phyloP scores from a whole-genome alignment of 2,888 invertebrate species.

The Exephanes ischioxanthus region DNA sequence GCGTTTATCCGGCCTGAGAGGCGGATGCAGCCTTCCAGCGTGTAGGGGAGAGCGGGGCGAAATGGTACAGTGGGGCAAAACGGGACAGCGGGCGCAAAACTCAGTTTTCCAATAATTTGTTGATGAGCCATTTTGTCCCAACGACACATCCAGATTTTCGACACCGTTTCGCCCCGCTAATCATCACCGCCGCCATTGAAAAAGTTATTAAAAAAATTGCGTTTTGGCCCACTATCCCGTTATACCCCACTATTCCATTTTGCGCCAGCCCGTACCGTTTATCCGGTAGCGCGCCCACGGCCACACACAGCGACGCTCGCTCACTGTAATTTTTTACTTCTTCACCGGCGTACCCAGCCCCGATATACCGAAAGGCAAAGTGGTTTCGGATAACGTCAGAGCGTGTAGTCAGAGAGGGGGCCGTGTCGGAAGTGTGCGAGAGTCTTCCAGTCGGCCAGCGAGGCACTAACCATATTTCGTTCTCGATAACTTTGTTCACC shows the following conservation, averaged over 20 bases:
- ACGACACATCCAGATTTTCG: no score
- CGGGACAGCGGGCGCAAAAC: no score
- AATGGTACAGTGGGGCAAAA: no score
- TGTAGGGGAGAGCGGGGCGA: neutral
- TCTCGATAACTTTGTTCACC: constrained; percentile 68
- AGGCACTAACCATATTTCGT: constrained; percentile 68
- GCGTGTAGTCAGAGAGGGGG: constrained; percentile 17
- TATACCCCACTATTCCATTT: no score
- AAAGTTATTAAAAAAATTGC: no score
- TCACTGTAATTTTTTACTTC: constrained; percentile 17
- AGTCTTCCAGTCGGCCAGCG: constrained; percentile 30
- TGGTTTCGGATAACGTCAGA: constrained; percentile 72
- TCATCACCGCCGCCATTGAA: no score
- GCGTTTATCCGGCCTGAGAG: constrained; percentile 10
- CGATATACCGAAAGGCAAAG: constrained; percentile 62
- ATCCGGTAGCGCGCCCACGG: neutral
- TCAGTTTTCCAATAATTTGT: no score
- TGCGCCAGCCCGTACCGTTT: neutral
- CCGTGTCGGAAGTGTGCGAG: constrained; percentile 23
- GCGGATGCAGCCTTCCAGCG: neutral
- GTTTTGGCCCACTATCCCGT: no score
- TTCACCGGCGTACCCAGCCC: constrained; percentile 4
- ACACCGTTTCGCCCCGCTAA: no score
- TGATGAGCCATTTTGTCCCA: no score
- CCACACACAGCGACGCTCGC: neutral